Base-by-base conservation (phyloP, 2,888 invertebrate species). In the Phragmatobia fuliginosa region DNA sequence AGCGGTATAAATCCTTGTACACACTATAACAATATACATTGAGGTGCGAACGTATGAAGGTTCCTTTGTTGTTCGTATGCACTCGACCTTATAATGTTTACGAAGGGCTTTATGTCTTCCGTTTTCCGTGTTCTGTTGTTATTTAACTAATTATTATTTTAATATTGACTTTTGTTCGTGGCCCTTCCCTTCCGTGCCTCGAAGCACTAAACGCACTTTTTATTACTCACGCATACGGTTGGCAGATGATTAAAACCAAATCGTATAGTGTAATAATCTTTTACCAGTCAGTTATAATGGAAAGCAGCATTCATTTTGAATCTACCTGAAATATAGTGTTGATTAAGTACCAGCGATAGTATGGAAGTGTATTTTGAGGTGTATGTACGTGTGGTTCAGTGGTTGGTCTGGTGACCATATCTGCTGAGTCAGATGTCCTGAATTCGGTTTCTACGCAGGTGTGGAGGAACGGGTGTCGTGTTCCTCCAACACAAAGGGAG, bases 41-140 rank as follows among this genome's bases (percentile, higher is more conserved):
- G 65, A 76, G 72, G 73, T 67, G 71, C 38, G 72, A 67, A 69
- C 69, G 66, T 66, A 62, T 62, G 80, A 82, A 81, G 81, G 81
- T 78, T 73, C 66, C 56, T 25, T 75, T 59, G 52, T 79, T 71
- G 81, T 76, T 70, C 41, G 71, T 80, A 73, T 75, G 80, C 73
- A 74, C 73, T 80, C 81, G 82, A 82, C 81, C 82, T 81, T 72
- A 75, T 65, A 33, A 62, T 68, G 58, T 66, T 72, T 73, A 77
- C 63, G 63, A 73, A 77, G 79, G 81, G 79, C 74, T 66, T 72
- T 62, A 76, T 79, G 63, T 65, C 74, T 79, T 81, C 81, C 76
- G n/a, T 72, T 81, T 79, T 79, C 81, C 80, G 74, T 71, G 75
- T 72, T 64, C 31, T 32, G 67, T 67, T 70, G 69, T 72, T 69